These are phyloP conservation scores for Oxyruncus cristatus DNA, from an alignment of 2,113 vertebrate species.

Conservation along the genomic window DNA sequence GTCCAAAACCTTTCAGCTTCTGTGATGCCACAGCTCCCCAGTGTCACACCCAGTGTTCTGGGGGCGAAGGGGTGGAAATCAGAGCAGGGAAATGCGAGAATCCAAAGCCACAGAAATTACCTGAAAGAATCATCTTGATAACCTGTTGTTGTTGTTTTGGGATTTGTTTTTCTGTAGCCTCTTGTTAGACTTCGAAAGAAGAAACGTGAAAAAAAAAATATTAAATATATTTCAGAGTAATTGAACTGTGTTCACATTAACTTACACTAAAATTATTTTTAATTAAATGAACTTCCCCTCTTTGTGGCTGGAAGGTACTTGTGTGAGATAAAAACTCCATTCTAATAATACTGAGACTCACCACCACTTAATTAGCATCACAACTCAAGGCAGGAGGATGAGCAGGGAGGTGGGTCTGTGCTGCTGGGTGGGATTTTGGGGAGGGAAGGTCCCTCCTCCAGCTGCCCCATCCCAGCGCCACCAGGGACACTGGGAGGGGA, in stretches of 20 bases:
- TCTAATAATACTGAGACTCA: slow-evolving; percentile 25
- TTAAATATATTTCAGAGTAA: slow-evolving; percentile 16
- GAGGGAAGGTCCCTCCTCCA: not conserved
- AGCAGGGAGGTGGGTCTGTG: not conserved
- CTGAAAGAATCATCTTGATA: not conserved
- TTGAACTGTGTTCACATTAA: slow-evolving; percentile 50
- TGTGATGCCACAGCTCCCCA: not conserved
- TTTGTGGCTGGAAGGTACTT: slow-evolving; percentile 64
- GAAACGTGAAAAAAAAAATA: not conserved
- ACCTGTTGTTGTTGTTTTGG: not conserved
- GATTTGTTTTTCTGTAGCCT: not conserved
- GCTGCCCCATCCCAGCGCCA: accelerated
- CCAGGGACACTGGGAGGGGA: not conserved
- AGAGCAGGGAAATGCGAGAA: not conserved
- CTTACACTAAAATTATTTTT: slow-evolving; percentile 49
- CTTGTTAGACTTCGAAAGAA: not conserved
- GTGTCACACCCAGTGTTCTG: accelerated
- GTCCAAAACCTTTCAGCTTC: not conserved
- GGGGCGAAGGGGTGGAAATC: not conserved
- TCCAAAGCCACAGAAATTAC: not conserved
- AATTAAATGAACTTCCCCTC: slow-evolving; percentile 64
- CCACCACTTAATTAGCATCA: slow-evolving; percentile 36
- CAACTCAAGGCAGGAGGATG: not conserved
- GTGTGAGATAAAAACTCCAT: slow-evolving; percentile 43
- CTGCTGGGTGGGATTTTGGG: slow-evolving; percentile 15